Base-by-base conservation (phyloP, 2,797 vertebrate species). In the Taenioides sp. region DNA sequence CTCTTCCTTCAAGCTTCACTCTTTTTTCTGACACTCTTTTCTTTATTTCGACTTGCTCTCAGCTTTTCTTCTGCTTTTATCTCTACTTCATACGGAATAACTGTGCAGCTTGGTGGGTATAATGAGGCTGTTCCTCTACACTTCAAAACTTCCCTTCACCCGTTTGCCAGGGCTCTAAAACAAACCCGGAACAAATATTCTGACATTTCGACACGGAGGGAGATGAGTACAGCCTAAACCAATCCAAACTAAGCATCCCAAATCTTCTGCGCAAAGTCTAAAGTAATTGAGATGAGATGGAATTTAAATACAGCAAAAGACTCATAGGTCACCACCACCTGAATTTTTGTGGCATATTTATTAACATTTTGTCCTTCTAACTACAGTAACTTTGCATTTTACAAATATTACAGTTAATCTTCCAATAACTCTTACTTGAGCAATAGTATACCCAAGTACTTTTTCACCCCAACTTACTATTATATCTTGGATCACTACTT, bases 101-200 rank as follows among this genome's bases (percentile, higher is more conserved):
- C 91, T 90, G 92, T 71, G 83, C 80, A 68, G 86, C 88, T 88
- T 88, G 88, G 80, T 89, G 88, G 90, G 87, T 89, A 93, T 94
- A 95, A 94, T 93, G 92, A 94, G 93, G 88, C 90, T 92, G 88
- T 92, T 93, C 91, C 90, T 92, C 88, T 89, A 86, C 89, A 88
- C 92, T 92, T 94, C 90, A 91, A 91, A 91, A 87, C 89, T 81
- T 89, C 84, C 86, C 84, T 84, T 82, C 78, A 79, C 84, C 83
- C 74, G 67, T 86, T 91, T 86, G 75, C 82, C 87, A 80, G 80
- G 80, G 85, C 87, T 90, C 85, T 89, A 83, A 90, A 93, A 93
- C 91, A 92, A 91, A 90, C 85, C 85, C 74, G 84, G 89, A 88
- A 91, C 91, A 93, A 93, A 94, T 92, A 93, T 93, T 94, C 91